These are phyloP conservation scores for Phoronis australis DNA, from an alignment of 2,888 invertebrate species.

Conservation along the genomic window DNA sequence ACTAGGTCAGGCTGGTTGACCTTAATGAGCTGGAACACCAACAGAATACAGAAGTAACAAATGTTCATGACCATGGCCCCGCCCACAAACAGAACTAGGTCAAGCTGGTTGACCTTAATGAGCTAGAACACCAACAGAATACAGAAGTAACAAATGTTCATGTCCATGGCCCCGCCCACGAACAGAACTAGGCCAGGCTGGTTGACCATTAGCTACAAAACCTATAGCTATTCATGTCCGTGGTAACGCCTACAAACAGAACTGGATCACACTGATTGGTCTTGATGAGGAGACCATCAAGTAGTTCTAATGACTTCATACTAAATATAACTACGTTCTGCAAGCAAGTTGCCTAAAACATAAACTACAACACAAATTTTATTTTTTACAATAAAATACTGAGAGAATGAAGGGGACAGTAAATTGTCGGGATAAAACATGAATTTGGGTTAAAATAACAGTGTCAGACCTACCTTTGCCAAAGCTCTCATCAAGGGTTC, in stretches of 20 bases:
- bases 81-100: slow-evolving; percentile 97
- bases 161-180: slow-evolving; percentile 98
- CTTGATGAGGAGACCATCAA: too few relatives aligned
- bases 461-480: slow-evolving; percentile 78
- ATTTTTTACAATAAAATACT: too few relatives aligned
- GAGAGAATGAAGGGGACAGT: too few relatives aligned
- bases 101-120: slow-evolving; percentile 95
- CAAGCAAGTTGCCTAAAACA: too few relatives aligned
- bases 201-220: slow-evolving; percentile 81
- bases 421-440: too few relatives aligned
- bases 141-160: too few relatives aligned
- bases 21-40: slow-evolving; percentile 68
- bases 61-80: slow-evolving; percentile 99
- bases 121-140: slow-evolving; percentile 57
- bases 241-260: slow-evolving; percentile 97
- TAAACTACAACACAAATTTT: too few relatives aligned
- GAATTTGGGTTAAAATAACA: too few relatives aligned
- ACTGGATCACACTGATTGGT: too few relatives aligned
- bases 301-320: too few relatives aligned
- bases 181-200: slow-evolving; percentile 97
- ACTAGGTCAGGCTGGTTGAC: slow-evolving; percentile 97
- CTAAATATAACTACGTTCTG: too few relatives aligned
- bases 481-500: slow-evolving; percentile 97
- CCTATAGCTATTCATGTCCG: slow-evolving; percentile 99
- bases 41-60: too few relatives aligned